These are phyloP conservation scores for Mixornis gularis DNA, from an alignment of 2,113 vertebrate genomes.

Conservation along the genomic window DNA sequence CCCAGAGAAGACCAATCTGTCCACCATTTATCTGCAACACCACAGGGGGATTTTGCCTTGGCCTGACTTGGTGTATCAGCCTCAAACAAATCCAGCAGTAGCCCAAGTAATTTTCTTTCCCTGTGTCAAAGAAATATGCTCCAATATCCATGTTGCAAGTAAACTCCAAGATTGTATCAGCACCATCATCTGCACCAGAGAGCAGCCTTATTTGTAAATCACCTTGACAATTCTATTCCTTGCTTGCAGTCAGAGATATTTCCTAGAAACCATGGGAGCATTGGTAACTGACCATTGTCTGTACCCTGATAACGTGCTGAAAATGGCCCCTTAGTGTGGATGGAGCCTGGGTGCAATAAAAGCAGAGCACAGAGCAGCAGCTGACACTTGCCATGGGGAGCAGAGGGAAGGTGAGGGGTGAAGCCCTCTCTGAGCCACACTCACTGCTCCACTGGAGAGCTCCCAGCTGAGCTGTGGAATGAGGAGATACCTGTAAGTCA, in stretches of 20 bases:
- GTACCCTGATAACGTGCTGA: accelerated
- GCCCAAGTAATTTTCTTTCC: background rate
- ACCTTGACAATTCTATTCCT: background rate
- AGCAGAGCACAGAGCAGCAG: background rate
- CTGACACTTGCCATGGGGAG: background rate
- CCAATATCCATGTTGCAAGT: background rate
- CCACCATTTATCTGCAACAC: background rate
- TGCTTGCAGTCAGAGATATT: background rate
- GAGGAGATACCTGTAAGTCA: background rate
- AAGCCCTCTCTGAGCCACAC: background rate
- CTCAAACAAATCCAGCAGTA: background rate
- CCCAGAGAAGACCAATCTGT: background rate
- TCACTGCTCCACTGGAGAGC: background rate
- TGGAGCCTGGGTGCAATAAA: background rate
- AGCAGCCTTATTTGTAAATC: background rate
- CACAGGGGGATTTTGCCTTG: background rate
- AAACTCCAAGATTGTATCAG: background rate
- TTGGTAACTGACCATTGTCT: accelerated
- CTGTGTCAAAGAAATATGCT: background rate
- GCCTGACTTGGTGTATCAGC: background rate
- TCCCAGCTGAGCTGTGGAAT: accelerated
- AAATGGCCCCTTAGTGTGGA: accelerated
- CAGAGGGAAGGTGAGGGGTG: background rate
- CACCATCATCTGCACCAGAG: background rate
- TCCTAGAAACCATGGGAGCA: background rate